These are phyloP conservation scores for Pseudopleuronectes americanus DNA, from an alignment of 2,797 vertebrate species.

Conservation along the genomic window DNA sequence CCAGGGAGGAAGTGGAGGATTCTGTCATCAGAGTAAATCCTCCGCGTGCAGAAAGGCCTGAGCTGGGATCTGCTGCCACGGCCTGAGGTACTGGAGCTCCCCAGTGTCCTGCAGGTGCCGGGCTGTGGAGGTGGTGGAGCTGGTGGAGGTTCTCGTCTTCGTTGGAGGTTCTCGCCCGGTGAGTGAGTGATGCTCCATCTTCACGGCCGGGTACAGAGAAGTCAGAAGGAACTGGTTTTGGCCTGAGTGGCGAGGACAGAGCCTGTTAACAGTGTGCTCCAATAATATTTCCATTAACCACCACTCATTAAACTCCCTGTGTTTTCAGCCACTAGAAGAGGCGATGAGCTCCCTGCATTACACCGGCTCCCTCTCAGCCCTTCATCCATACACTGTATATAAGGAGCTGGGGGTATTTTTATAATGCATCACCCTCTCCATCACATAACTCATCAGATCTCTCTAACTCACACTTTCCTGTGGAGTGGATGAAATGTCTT, in stretches of 20 bases:
- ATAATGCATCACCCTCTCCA: slow-evolving; percentile 37
- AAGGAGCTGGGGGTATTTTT: slow-evolving; percentile 26
- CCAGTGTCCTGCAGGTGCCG: slow-evolving; percentile 64
- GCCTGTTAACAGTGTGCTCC: slow-evolving; percentile 63
- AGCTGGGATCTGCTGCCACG: slow-evolving; percentile 43
- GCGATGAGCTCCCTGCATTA: slow-evolving; percentile 46
- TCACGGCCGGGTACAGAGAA: slow-evolving; percentile 42
- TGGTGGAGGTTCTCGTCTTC: slow-evolving; percentile 16
- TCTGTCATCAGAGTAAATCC: slow-evolving; percentile 63
- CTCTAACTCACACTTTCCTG: slow-evolving; percentile 30
- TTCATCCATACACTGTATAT: slow-evolving; percentile 40
- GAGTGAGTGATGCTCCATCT: slow-evolving; percentile 48
- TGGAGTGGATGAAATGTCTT: slow-evolving; percentile 64
- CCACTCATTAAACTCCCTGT: slow-evolving; percentile 64
- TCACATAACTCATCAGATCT: slow-evolving; percentile 44
- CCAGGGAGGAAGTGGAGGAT: slow-evolving; percentile 44
- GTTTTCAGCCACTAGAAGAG: slow-evolving; percentile 51
- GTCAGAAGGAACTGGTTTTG: slow-evolving; percentile 64
- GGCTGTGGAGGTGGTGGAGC: slow-evolving; percentile 9
- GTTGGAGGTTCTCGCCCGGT: slow-evolving; percentile 18
- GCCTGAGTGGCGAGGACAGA: slow-evolving; percentile 54
- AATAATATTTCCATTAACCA: slow-evolving; percentile 70
- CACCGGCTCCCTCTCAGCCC: slow-evolving; percentile 20
- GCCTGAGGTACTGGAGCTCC: slow-evolving; percentile 63
- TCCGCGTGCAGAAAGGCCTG: slow-evolving; percentile 49